Evolutionary conservation across 1,140 invertebrate genomes (phyloP), one percentile per base, ranked within the genome.

Genomic region (Drosophila nasuta): DNA sequence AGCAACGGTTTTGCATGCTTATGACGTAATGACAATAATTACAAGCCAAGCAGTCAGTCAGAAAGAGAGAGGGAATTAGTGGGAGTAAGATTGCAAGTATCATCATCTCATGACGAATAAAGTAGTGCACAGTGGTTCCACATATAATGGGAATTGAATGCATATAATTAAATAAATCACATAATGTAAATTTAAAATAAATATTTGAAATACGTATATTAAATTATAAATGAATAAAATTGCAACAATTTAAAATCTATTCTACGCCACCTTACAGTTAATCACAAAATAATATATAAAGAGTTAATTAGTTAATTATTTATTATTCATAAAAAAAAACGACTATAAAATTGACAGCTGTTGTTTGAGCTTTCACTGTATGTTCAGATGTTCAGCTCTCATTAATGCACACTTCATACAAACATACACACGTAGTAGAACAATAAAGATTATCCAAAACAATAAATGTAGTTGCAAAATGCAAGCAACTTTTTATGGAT

Each of bases 21-120:
- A 73, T 86, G 82, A 86, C 79, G 82, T 82, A 87, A 85, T 81
- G 82, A 85, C 52, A 78, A 85, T 81, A 75, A 85, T 85, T 75
- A 74, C 73, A 77, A 51, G 35, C 52, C 67, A 68, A 75, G 45
- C 30, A 30, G 49, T 8, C 10, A 75, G 33, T 17, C 15, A 45
- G 45, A 57, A 11, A 64, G 17, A 49, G 17, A 49, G 51, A 56
- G 7, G n/a, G 49, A 54, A 54, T n/a, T 20, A 54, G 52, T 63
- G 45, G 10, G 43, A 17, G 38, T 35, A 48, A 54, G 49, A 74
- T 51, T 74, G 30, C 41, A 35, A 49, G 49, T 62, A 49, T 74
- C 57, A 49, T 74, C 57, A 74, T 56, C 57, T 49, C 30, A 51
- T 74, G 57, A 51, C 57, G 20, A 74, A 68, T 62, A 48, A 28